Conservation (phyloP, 2,797 vertebrate species). For the Pseudochromis fuscus region DNA sequence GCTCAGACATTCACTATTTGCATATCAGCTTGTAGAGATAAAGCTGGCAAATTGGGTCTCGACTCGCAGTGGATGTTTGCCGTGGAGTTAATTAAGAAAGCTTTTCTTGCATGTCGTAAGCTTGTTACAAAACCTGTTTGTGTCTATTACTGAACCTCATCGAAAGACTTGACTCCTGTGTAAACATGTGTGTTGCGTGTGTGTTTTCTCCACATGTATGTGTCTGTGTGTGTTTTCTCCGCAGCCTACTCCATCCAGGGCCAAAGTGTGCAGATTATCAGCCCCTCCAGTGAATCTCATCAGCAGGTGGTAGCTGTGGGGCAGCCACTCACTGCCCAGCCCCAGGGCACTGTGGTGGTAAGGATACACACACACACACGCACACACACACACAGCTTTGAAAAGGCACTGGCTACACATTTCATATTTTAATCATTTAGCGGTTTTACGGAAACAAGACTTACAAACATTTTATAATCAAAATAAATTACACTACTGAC, state of each 20-base stretch:
- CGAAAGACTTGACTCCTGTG: slow-evolving; percentile 23
- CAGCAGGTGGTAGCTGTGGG: slow-evolving; percentile 99
- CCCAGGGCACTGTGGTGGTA: slow-evolving; percentile 99
- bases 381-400: slow-evolving; percentile 10
- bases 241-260: slow-evolving; percentile 98
- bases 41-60: slow-evolving; percentile 69
- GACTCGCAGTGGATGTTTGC: slow-evolving; percentile 60
- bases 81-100: slow-evolving; percentile 69
- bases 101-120: slow-evolving; percentile 64
- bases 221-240: slow-evolving; percentile 46
- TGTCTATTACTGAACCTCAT: slow-evolving; percentile 38
- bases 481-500: slow-evolving; percentile 9
- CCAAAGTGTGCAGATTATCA: slow-evolving; percentile 97
- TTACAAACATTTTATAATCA: neutral
- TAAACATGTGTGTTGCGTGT: slow-evolving; percentile 13
- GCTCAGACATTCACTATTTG: slow-evolving; percentile 63
- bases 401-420: slow-evolving; percentile 20
- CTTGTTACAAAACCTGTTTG: slow-evolving; percentile 55
- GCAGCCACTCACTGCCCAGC: slow-evolving; percentile 94
- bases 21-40: slow-evolving; percentile 68
- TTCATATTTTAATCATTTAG: slow-evolving; percentile 6
- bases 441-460: slow-evolving; percentile 7
- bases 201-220: slow-evolving; percentile 2
- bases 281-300: slow-evolving; percentile 98
- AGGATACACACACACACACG: slow-evolving; percentile 53